phyloP scores from a whole-genome alignment of 1,140 invertebrate genomes.

The Ridgeia piscesae region DNA sequence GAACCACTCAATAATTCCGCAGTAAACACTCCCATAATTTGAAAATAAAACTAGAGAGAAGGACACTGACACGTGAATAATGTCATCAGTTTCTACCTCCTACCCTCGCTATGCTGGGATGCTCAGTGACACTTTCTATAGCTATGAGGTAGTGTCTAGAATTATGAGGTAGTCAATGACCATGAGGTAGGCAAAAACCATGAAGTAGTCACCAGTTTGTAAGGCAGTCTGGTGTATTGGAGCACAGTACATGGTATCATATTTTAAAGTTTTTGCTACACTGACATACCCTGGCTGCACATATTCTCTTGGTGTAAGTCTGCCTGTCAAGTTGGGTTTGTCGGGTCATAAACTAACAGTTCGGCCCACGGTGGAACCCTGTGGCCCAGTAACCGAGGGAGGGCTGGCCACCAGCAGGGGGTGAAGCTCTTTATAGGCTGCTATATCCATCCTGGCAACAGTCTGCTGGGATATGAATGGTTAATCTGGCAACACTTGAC shows the following conservation, averaged over 20 bases:
- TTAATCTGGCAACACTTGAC: background rate
- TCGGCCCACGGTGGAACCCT: background rate
- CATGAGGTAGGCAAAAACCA: background rate
- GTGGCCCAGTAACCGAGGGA: no score
- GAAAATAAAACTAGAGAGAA: background rate
- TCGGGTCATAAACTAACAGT: background rate
- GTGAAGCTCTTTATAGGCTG: background rate
- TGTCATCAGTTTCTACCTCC: background rate
- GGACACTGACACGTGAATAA: background rate
- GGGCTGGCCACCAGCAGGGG: no score
- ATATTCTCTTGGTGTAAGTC: background rate
- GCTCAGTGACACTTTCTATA: background rate
- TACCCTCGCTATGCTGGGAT: background rate
- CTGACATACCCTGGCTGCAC: background rate
- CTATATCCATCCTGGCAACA: background rate
- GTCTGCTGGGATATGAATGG: background rate
- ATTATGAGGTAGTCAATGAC: background rate
- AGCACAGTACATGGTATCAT: background rate
- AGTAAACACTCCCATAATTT: background rate
- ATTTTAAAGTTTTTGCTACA: background rate
- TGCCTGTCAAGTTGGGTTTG: background rate
- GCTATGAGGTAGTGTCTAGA: background rate
- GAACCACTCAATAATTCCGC: background rate
- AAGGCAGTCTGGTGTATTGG: background rate
- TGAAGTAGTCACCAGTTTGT: background rate